Evolutionary conservation across 2,888 invertebrate species (phyloP).

Genomic region (Drosophila paranaensis): DNA sequence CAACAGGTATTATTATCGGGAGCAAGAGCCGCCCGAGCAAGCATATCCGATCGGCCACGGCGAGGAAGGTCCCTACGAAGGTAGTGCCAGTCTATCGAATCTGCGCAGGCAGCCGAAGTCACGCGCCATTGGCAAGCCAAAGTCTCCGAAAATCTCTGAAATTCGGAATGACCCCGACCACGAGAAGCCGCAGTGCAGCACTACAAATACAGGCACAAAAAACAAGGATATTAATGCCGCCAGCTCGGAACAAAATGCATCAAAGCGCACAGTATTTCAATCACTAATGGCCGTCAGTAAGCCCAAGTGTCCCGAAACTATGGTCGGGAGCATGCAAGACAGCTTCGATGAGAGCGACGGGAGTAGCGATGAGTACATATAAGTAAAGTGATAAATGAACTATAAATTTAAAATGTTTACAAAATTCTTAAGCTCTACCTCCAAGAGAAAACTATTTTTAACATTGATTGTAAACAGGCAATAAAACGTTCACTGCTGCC

Average conservation of each 20-base stretch:
- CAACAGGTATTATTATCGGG: slow-evolving; percentile 58
- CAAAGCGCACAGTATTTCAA: slow-evolving; percentile 21
- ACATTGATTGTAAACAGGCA: too few species aligned
- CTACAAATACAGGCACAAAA: background rate
- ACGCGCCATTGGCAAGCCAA: background rate
- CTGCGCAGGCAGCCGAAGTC: background rate
- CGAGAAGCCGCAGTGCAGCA: slow-evolving; percentile 1
- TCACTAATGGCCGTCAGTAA: slow-evolving; percentile 30
- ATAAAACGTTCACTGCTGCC: too few species aligned
- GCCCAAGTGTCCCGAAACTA: slow-evolving; percentile 52
- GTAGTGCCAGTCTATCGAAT: background rate
- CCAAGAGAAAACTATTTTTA: too few species aligned
- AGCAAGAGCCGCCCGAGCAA: slow-evolving; percentile 47
- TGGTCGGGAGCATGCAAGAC: slow-evolving; percentile 42
- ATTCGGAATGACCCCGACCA: background rate
- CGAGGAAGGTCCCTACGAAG: slow-evolving; percentile 56
- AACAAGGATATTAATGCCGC: background rate
- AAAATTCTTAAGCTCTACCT: background rate
- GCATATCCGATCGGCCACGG: slow-evolving; percentile 48
- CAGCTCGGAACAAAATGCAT: background rate
- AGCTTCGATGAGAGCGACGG: slow-evolving; percentile 25
- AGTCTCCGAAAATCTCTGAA: slow-evolving; percentile 7
- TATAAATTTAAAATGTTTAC: slow-evolving; percentile 4
- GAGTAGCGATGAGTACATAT: slow-evolving; percentile 27
- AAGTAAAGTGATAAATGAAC: background rate